Conservation (phyloP, 2,797 vertebrate genomes). For the Trachurus trachurus region DNA sequence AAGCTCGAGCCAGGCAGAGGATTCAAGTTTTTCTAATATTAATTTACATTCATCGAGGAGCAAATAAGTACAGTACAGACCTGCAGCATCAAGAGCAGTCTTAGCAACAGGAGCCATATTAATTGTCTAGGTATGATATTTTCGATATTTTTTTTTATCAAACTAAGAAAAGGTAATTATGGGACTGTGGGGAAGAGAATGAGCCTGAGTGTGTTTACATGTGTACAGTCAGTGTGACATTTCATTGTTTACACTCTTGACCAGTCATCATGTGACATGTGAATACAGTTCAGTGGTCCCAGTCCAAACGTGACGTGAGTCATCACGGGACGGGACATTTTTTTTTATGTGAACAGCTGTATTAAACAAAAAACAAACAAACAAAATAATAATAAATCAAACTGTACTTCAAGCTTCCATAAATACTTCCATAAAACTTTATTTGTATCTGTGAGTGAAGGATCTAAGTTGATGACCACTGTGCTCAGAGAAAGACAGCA, state of each 20-base stretch:
- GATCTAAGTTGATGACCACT: conserved; percentile 13
- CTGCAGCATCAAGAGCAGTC: background rate
- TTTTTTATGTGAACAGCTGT: conserved; percentile 41
- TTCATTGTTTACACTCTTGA: conserved; percentile 48
- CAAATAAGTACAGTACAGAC: background rate
- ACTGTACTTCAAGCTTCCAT: conserved; percentile 14
- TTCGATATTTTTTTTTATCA: background rate
- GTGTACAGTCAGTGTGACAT: conserved; percentile 22
- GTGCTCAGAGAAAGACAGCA: conserved; percentile 8
- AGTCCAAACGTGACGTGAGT: conserved; percentile 31
- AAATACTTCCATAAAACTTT: conserved; percentile 25
- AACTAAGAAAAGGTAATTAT: conserved; percentile 6
- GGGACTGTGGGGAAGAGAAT: background rate
- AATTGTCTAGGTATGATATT: background rate
- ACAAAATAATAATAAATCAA: conserved; percentile 2
- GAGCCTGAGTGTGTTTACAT: background rate
- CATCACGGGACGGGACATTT: conserved; percentile 40
- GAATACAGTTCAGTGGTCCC: conserved; percentile 36
- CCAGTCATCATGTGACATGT: conserved; percentile 32
- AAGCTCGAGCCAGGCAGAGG: background rate
- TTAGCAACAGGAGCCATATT: background rate
- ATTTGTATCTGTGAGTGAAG: conserved; percentile 13
- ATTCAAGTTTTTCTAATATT: background rate
- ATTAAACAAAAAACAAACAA: background rate
- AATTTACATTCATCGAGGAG: accelerated